Conservation (phyloP, 2,888 invertebrate genomes). For the Brenthis daphne region DNA sequence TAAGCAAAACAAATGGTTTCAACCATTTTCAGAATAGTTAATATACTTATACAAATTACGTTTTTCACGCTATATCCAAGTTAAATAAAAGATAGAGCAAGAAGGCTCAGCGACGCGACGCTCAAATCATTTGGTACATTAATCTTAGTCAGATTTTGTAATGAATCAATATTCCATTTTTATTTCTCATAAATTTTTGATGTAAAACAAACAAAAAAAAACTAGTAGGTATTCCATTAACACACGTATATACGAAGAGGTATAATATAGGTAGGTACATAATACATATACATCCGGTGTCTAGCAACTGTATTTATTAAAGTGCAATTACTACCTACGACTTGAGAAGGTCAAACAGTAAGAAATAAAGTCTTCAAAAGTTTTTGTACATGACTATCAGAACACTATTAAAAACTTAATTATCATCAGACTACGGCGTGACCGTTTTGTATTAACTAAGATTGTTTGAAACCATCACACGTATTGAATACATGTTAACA, state of each 20-base stretch:
- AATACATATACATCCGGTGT: slow-evolving; percentile 9
- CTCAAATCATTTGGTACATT: too few species aligned
- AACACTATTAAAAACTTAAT: slow-evolving; percentile 33
- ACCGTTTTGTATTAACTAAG: slow-evolving; percentile 30
- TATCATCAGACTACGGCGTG: slow-evolving; percentile 30
- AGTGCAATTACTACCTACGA: slow-evolving; percentile 8
- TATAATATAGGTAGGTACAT: not conserved
- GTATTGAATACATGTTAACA: slow-evolving; percentile 40
- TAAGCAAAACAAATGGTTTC: too few species aligned
- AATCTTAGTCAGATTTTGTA: too few species aligned
- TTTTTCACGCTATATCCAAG: too few species aligned
- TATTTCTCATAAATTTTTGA: too few species aligned
- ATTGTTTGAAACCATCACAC: slow-evolving; percentile 38
- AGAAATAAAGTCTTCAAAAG: slow-evolving; percentile 15
- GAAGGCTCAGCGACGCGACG: too few species aligned
- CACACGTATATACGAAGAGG: not conserved
- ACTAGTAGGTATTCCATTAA: not conserved
- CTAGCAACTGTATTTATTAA: slow-evolving; percentile 8
- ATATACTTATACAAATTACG: too few species aligned
- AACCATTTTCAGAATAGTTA: too few species aligned
- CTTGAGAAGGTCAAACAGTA: slow-evolving; percentile 15
- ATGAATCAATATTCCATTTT: too few species aligned
- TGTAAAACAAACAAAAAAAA: not conserved
- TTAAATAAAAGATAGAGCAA: too few species aligned
- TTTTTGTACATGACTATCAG: slow-evolving; percentile 23